Conservation (phyloP, 2,113 vertebrate genomes). For the Zingel zingel region DNA sequence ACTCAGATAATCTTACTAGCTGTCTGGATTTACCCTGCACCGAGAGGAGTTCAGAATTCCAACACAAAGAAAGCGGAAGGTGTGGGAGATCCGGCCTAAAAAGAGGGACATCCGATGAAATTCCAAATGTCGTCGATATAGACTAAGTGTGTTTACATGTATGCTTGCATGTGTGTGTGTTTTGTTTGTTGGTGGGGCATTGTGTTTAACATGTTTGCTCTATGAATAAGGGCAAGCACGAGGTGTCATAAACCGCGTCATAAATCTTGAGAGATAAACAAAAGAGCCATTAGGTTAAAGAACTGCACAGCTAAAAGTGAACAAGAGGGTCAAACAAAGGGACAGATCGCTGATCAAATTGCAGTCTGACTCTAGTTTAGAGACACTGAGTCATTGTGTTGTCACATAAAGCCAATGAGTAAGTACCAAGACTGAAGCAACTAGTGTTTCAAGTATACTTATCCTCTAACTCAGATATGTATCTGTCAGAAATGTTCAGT, state of each 20-base stretch:
- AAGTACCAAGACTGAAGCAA: background rate
- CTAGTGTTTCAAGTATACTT: background rate
- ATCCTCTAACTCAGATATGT: too few relatives aligned
- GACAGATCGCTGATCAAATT: background rate
- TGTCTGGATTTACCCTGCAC: too few relatives aligned
- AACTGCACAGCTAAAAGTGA: slow-evolving; percentile 16
- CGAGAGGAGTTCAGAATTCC: too few relatives aligned
- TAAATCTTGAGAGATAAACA: slow-evolving; percentile 59
- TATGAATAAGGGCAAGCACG: slow-evolving; percentile 23
- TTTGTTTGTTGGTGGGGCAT: slow-evolving; percentile 13
- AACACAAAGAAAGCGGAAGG: too few relatives aligned
- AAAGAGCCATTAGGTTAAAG: slow-evolving; percentile 38
- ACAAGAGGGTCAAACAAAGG: slow-evolving; percentile 24
- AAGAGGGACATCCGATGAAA: too few relatives aligned
- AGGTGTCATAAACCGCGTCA: slow-evolving; percentile 56
- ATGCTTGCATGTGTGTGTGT: slow-evolving; percentile 3
- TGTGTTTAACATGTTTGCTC: slow-evolving; percentile 44
- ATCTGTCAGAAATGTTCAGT: too few relatives aligned
- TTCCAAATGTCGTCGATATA: too few relatives aligned
- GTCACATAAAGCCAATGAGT: background rate
- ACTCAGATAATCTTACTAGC: too few relatives aligned
- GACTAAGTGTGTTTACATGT: slow-evolving; percentile 25
- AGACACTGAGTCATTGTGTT: slow-evolving; percentile 15
- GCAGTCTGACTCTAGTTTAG: background rate
- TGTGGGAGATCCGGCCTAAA: too few relatives aligned